Conservation (phyloP, 2,888 invertebrate species). For the Macroteleia sp. region DNA sequence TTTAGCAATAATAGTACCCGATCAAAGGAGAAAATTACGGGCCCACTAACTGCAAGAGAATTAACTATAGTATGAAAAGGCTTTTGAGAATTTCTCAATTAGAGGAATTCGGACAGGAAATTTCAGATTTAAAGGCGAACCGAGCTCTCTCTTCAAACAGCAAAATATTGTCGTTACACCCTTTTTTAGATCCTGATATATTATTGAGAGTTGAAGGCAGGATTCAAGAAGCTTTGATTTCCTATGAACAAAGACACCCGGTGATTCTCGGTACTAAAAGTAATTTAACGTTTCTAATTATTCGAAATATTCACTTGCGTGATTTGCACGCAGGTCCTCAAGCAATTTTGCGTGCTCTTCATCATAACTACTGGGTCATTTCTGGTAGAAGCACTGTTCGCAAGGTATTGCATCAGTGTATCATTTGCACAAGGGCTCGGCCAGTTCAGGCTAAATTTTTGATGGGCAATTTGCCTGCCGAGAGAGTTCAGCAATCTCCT, state of each 20-base stretch:
- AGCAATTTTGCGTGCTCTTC: neutral
- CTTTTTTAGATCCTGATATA: constrained; percentile 3
- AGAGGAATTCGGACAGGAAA: constrained; percentile 6
- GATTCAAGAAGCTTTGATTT: constrained; percentile 16
- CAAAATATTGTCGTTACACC: neutral
- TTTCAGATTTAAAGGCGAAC: neutral
- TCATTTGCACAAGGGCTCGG: neutral
- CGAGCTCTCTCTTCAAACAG: constrained; percentile 19
- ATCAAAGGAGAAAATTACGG: neutral
- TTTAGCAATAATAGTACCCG: no score
- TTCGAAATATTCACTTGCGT: constrained; percentile 13
- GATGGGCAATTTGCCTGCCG: constrained; percentile 8
- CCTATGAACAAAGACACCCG: constrained; percentile 13
- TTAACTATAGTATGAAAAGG: neutral
- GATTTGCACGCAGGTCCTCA: constrained; percentile 19
- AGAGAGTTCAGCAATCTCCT: constrained; percentile 50
- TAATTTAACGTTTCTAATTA: no score
- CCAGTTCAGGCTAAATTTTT: neutral
- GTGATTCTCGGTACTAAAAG: constrained; percentile 27
- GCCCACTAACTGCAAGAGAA: neutral
- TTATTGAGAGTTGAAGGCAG: constrained; percentile 34
- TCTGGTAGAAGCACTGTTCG: neutral
- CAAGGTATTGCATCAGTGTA: neutral
- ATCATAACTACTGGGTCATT: constrained; percentile 4
- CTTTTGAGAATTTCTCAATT: constrained; percentile 5